These are phyloP conservation scores for Cyanistes caeruleus DNA, from an alignment of 2,113 vertebrate genomes.

Conservation along the genomic window DNA sequence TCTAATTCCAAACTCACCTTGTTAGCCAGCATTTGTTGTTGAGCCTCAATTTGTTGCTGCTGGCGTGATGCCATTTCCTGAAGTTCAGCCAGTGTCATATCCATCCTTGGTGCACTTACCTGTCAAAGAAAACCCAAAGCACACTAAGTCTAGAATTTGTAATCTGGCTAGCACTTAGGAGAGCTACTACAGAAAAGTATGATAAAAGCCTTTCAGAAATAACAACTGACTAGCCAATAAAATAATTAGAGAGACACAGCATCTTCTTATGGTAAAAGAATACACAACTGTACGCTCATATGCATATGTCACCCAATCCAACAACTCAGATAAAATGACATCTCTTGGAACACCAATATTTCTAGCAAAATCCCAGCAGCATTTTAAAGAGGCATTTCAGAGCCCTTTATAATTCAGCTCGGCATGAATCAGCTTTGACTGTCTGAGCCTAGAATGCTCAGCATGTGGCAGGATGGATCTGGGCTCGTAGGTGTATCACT, in stretches of 20 bases:
- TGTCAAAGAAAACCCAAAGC: slow-evolving; percentile 51
- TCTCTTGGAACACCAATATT: background rate
- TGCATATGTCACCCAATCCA: background rate
- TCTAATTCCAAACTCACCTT: slow-evolving; percentile 79
- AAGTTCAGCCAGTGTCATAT: slow-evolving; percentile 93
- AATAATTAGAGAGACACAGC: background rate
- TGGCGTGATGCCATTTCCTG: slow-evolving; percentile 97
- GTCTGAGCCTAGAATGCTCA: background rate
- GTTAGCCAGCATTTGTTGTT: slow-evolving; percentile 91
- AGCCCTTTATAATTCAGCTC: background rate
- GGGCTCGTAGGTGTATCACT: accelerated
- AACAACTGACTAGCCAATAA: background rate
- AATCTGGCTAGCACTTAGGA: background rate
- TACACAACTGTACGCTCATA: background rate
- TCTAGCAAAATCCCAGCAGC: background rate
- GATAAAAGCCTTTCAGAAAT: background rate
- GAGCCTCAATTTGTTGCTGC: slow-evolving; percentile 95
- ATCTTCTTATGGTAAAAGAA: background rate
- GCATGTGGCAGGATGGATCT: background rate
- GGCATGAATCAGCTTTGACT: slow-evolving; percentile 23
- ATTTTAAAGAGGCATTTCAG: background rate
- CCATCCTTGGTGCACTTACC: slow-evolving; percentile 89
- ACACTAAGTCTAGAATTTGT: background rate
- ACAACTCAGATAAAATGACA: background rate
- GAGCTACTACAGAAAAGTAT: background rate